Evolutionary conservation across 2,888 invertebrate species (phyloP), one percentile per base, ranked within the genome.

Genomic region (Patella caerulea): DNA sequence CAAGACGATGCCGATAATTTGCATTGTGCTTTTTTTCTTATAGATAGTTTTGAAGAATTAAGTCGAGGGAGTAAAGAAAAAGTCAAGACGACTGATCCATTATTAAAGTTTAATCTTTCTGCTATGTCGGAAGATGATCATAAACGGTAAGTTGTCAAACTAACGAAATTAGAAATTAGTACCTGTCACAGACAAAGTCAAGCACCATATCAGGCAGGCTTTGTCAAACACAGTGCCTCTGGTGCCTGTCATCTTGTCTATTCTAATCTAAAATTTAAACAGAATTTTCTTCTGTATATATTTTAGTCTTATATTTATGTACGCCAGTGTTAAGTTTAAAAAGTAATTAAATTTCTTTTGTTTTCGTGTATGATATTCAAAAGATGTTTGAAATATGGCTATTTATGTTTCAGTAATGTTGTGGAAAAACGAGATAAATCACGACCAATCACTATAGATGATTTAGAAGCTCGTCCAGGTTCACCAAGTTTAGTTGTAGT

Each of bases 391-490:
- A 45, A 45, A 45, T 45, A 45, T 9, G 45, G 45, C 9, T 45
- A 65, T 65, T 24, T 65, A 19, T 65, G 2, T 19, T 65, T 19
- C 24, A 24, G 24, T 24, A 65, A 24, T n/a, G 14, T 24, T 65
- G 83, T 83, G 45, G 83, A 83, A 53, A 82, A 84, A 53, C 81
- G 84, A 53, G 87, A 84, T 71, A 82, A 81, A 72, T 85, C 85
- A 24, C 83, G 87, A 19, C 85, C 86, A 56, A 88, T 89, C 52
- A 88, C 88, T 24, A 83, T 89, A 71, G 86, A 85, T 77, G 90
- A 90, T 79, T 83, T 90, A 12, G 89, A 90, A 77, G 88, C 86
- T 7, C 78, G 90, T 17, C 89, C 90, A 19, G 90, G 90, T 5
- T 89, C 89, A 19, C 90, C 90, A 15, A 86, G 85, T 74, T 84